A percentile compares a stretch with the other conserved stretches of the same genome.
These are phyloP conservation scores for Larimichthys crocea DNA, from an alignment of 2,113 vertebrate genomes.

Conservation along the genomic window DNA sequence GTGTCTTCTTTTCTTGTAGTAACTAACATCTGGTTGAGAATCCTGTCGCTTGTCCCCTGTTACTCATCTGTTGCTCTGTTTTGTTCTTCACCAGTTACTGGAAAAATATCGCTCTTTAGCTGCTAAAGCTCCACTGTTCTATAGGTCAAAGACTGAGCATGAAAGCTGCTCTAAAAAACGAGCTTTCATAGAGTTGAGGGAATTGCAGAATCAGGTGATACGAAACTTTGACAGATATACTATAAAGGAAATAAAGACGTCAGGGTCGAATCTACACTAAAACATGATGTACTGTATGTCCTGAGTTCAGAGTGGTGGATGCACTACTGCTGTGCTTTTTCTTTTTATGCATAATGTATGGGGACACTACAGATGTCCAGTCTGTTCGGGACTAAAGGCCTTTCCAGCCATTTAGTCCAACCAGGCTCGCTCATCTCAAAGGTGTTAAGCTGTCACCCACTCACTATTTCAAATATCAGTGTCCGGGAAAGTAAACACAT, in stretches of 20 bases:
- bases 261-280: background rate
- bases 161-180: too few relatives aligned
- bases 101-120: too few relatives aligned
- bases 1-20: too few relatives aligned
- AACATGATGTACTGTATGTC: background rate
- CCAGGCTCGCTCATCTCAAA: background rate
- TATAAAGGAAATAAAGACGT: too few relatives aligned
- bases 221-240: too few relatives aligned
- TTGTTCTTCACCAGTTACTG: too few relatives aligned
- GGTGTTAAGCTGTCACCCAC: slow-evolving; percentile 21
- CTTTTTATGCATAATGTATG: slow-evolving; percentile 17
- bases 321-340: background rate
- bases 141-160: too few relatives aligned
- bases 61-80: too few relatives aligned
- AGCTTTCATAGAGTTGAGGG: background rate
- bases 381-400: background rate
- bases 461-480: slow-evolving; percentile 31
- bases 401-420: slow-evolving; percentile 15
- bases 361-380: background rate
- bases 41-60: too few relatives aligned
- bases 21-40: too few relatives aligned
- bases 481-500: background rate
- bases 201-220: background rate
- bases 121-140: too few relatives aligned
- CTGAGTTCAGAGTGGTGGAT: background rate